Conservation (phyloP, 2,113 vertebrate species). For the Cinclus mexicanus region DNA sequence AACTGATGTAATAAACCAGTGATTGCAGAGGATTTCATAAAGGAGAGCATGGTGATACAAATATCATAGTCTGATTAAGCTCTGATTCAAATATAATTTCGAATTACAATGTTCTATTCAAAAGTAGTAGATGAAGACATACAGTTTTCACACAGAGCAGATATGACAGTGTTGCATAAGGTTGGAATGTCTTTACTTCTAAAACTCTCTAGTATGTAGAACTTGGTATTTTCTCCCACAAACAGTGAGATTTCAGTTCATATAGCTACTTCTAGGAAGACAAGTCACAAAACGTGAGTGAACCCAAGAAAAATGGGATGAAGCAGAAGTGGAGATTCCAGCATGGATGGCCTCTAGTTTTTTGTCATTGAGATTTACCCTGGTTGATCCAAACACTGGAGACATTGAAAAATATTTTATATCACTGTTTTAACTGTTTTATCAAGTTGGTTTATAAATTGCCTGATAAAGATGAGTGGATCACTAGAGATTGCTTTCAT, state of each 20-base stretch:
- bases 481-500: neutral
- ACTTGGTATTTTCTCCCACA: neutral
- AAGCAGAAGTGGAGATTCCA: neutral
- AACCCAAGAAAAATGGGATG: neutral
- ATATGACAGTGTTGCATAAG: neutral
- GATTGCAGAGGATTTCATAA: neutral
- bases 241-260: neutral
- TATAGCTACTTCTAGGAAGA: neutral
- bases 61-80: neutral
- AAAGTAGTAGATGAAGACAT: neutral
- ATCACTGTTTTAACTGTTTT: neutral
- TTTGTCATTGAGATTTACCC: neutral
- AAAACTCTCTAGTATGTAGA: fast-evolving
- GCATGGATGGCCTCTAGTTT: neutral
- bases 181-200: neutral
- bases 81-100: neutral
- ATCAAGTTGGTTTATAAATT: neutral
- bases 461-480: neutral
- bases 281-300: neutral
- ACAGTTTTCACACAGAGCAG: neutral
- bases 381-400: neutral
- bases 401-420: neutral
- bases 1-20: neutral
- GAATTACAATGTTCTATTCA: neutral
- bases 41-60: neutral